Evolutionary conservation across 1,140 invertebrate genomes (phyloP), one percentile per base, ranked within the genome.

Genomic region (Psilanteris sp.): DNA sequence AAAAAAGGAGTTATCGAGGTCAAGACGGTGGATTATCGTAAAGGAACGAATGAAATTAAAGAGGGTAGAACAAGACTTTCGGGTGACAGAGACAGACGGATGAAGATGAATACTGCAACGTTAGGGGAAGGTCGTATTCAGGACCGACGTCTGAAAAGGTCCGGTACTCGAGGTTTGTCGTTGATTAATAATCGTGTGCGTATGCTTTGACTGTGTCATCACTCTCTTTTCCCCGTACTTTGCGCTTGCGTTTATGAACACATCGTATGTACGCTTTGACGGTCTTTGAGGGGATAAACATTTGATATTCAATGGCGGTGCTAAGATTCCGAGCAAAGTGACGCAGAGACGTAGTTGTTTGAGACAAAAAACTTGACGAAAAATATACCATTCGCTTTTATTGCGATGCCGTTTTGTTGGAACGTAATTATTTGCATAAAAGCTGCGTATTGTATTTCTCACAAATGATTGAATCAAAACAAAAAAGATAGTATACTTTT

Each of bases 251-350:
- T 59, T 59, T 44, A 44, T 44, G 39, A 59, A 44, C 54, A 36
- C 54, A 44, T 44, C 54, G 34, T 5, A 11, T 20, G 15, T 27
- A 27, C 20, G 15, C 24, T 61, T 61, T 61, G 41, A 43, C 24
- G n/a, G 37, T 18, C 41, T 61, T 37, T 29, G 7, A 36, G 41
- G n/a, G 18, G 11, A 61, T 4, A 10, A 1, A 4, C 37, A 27
- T 61, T 37, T 61, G 39, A 44, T 61, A 46, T 46, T 46, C 27
- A 8, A 46, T 13, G 41, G 37, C 55, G 41, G 55, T 46, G 41
- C 31, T 37, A 61, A 46, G 52, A 57, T 57, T 57, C 18, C 52
- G 27, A 43, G 24, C 11, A 1, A 46, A 61, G 20, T 61, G 29
- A 61, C 24, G n/a, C n/a, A n/a, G 18, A 41, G 18, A 31, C 22